Evolutionary conservation across 2,113 vertebrate genomes (phyloP), one percentile per base, ranked within the genome.

Genomic region (Ptilorrhoa leucosticta): DNA sequence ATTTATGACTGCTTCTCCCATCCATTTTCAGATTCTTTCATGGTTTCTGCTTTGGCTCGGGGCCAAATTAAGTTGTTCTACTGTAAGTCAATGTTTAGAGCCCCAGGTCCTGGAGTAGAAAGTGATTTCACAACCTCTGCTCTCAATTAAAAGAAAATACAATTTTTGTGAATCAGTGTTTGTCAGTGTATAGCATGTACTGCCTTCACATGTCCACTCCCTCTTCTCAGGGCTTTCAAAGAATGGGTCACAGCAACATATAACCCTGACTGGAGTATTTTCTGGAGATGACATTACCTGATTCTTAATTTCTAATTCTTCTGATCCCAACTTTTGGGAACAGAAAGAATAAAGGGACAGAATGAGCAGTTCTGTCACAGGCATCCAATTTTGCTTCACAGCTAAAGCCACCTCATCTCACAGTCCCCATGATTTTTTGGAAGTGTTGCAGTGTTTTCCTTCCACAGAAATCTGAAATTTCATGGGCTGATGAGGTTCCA

Each of bases 1-100:
- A 94, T 94, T 95, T 94, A 94, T 93, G 92, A 75, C 30, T 93
- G 69, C 72, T 91, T 57, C 65, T 90, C 18, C 56, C 48, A 83
- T 50, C 35, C 64, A 64, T 75, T 92, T 95, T 81, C 79, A 89
- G 90, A 78, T 86, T 88, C 64, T 86, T 13, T 75, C 35, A 40
- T 86, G 86, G 76, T 71, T 96, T 81, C 68, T 92, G 56, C 61
- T 78, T 92, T 92, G 87, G 61, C 60, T 91, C 4, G n/a, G 12
- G 39, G 68, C 72, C 92, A 94, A 75, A 75, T 92, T 51, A 94
- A 64, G 79, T 94, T 78, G 51, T 75, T 86, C 35, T 75, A 71
- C 85, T 92, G 11, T 75, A 96, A 94, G 83, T 64, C 92, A 81
- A 83, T 86, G 80, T 68, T 93, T 73, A 93, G 42, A 80, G 85